A percentile compares a stretch with the other conserved stretches of the same genome.
These are phyloP conservation scores for Eupeodes latifasciatus DNA, from an alignment of 2,888 invertebrate species.

Conservation along the genomic window DNA sequence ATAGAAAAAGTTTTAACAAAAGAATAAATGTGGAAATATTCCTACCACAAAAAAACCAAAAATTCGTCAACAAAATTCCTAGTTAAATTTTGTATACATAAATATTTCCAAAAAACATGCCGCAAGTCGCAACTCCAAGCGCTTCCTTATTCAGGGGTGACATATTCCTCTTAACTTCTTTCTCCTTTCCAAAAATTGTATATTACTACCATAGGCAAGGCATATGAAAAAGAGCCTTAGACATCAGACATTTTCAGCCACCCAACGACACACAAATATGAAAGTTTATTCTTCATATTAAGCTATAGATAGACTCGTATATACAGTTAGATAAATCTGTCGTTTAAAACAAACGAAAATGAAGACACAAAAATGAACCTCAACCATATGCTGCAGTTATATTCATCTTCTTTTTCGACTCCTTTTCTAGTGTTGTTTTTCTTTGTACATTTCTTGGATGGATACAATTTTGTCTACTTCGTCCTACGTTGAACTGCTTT, in stretches of 20 bases:
- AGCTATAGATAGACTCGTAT: neutral
- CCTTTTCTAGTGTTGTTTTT: neutral
- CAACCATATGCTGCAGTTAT: slow-evolving; percentile 30
- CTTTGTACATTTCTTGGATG: neutral
- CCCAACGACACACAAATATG: slow-evolving; percentile 13
- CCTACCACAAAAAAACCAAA: neutral
- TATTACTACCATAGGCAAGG: neutral
- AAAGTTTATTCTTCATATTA: neutral
- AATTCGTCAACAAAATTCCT: neutral
- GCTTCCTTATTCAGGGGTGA: slow-evolving; percentile 19
- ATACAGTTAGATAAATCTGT: slow-evolving; percentile 11
- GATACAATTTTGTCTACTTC: slow-evolving; percentile 8
- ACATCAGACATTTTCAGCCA: slow-evolving; percentile 13
- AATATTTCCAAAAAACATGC: neutral
- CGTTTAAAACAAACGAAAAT: slow-evolving; percentile 7
- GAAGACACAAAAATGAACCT: neutral
- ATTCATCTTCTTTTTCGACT: neutral
- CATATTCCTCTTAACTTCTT: neutral
- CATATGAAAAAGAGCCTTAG: neutral
- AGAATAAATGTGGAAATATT: too few relatives aligned
- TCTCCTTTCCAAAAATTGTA: neutral
- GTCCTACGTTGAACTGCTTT: slow-evolving; percentile 31
- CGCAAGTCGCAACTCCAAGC: neutral
- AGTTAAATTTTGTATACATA: neutral
- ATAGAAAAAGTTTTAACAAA: too few relatives aligned